Evolutionary conservation across 2,113 vertebrate genomes (phyloP), one percentile per base, ranked within the genome.

Genomic region (Agapornis roseicollis): DNA sequence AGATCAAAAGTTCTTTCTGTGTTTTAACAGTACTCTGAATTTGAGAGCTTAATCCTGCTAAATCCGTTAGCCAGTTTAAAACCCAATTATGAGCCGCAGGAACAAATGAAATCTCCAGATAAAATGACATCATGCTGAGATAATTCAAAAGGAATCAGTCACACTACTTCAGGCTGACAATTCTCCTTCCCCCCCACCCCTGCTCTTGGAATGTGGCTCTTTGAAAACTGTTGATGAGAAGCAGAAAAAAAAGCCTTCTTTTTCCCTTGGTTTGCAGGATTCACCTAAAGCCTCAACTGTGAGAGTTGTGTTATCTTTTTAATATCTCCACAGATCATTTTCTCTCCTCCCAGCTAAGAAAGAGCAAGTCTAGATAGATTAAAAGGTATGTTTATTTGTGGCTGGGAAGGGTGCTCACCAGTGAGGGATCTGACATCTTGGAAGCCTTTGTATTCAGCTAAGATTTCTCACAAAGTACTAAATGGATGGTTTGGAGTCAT

Each of bases 81-180:
- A 42, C 76, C 85, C 91, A 95, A 90, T 95, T 96, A 95, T 39
- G 28, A 80, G 71, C 90, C 68, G 41, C 24, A 55, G 68, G 71
- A 87, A 88, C 7, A 27, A 94, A 91, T 71, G 68, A 94, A 88
- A 88, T 81, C 68, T 90, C 35, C 69, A 88, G 91, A 60, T 90
- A 80, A 88, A 77, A 74, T 72, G 91, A 74, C 72, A 71, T 55
- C 85, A 53, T 71, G 72, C 85, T 83, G 94, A 83, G 91, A 90
- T 80, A 90, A 90, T 88, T 94, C 88, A 91, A 95, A 93, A 91
- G 76, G 71, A 88, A 88, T 96, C 89, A 78, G 89, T 76, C 74
- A 50, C 39, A 10, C 39, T 78, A 37, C 68, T 91, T 79, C 63
- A 82, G 64, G 39, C 55, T 85, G 47, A 71, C 3, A 1, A 2